Evolutionary conservation across 2,797 vertebrate species (phyloP).

Genomic region (Macropodus opercularis): DNA sequence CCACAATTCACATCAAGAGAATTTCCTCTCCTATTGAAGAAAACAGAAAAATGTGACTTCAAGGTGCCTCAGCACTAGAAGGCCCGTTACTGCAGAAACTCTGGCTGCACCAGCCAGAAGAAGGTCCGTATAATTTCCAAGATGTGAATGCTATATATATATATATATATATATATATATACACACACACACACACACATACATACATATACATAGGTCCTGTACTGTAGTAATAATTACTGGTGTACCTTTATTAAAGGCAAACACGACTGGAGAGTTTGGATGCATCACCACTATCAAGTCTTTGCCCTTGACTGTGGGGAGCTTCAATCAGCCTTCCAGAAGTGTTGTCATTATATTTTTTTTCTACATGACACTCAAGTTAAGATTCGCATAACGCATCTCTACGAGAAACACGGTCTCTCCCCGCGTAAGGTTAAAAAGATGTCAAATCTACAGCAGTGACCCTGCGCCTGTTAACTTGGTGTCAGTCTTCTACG

Average conservation of each 20-base stretch:
- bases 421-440: neutral
- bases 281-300: neutral
- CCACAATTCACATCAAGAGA: conserved; percentile 4
- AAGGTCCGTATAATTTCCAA: too few species aligned
- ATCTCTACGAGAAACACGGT: accelerated
- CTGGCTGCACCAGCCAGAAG: neutral
- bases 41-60: conserved; percentile 1
- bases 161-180: too few species aligned
- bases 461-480: conserved; percentile 19
- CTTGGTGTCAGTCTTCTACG: neutral
- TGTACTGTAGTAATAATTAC: neutral
- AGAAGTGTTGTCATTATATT: neutral
- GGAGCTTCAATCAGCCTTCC: neutral
- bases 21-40: neutral
- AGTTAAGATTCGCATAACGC: too few species aligned
- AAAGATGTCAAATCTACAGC: conserved; percentile 1
- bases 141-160: neutral
- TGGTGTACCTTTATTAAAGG: neutral
- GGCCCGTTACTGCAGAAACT: neutral
- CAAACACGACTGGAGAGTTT: neutral
- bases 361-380: too few species aligned
- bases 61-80: neutral
- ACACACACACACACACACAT: too few species aligned
- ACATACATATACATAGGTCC: too few species aligned
- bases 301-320: conserved; percentile 7